Conservation (phyloP, 2,113 vertebrate genomes). For the Anoplopoma fimbria region DNA sequence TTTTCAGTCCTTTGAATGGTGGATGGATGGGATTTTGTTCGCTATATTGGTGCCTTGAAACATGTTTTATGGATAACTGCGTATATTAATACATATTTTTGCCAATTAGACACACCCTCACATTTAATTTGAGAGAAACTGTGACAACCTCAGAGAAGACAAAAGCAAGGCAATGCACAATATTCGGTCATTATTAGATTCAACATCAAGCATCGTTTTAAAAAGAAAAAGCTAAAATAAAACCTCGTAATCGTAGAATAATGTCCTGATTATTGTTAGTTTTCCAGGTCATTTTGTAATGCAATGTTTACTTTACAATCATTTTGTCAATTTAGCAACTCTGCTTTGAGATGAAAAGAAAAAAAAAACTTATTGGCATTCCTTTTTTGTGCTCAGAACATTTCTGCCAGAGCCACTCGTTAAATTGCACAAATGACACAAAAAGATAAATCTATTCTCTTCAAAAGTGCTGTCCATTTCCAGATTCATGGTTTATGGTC, state of each 20-base stretch:
- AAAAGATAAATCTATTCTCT: not conserved
- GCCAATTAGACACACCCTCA: not conserved
- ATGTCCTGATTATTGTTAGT: not conserved
- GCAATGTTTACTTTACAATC: not conserved
- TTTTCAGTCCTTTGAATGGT: not conserved
- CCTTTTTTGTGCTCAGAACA: not conserved
- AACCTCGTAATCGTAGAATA: not conserved
- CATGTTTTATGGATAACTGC: not conserved
- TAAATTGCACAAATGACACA: not conserved
- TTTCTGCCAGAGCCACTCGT: not conserved
- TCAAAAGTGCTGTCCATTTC: not conserved
- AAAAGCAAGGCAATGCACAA: not conserved
- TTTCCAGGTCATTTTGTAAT: not conserved
- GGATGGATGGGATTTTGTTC: not conserved
- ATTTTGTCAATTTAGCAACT: not conserved
- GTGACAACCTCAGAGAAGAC: not conserved
- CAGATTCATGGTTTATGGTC: not conserved
- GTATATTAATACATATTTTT: not conserved
- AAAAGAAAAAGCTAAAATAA: not conserved
- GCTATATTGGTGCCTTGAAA: not conserved
- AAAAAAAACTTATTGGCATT: not conserved
- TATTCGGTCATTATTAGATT: not conserved
- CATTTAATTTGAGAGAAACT: not conserved
- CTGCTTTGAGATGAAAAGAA: not conserved
- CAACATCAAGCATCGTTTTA: not conserved